Evolutionary conservation across 2,113 vertebrate genomes (phyloP).

Genomic region (Grallaria varia): DNA sequence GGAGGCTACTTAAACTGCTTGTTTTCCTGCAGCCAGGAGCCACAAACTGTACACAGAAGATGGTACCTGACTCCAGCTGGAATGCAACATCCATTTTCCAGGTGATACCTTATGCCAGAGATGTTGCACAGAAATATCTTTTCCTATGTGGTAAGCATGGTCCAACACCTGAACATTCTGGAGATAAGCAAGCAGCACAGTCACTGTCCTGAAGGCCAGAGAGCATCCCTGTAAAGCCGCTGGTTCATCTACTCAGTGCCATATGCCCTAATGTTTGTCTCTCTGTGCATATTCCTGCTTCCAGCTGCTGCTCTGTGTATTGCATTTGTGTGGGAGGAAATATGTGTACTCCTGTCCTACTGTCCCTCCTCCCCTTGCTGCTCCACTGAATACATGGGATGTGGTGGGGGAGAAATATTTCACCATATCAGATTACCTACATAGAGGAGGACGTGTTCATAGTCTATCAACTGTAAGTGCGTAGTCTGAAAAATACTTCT

Average conservation of each 20-base stretch:
- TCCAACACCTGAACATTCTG: neutral
- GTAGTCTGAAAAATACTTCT: neutral
- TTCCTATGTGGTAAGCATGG: neutral
- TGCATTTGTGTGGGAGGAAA: neutral
- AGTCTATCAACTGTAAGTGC: neutral
- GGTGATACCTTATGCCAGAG: neutral
- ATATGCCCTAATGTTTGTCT: no score
- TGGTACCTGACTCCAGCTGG: neutral
- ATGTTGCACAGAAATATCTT: neutral
- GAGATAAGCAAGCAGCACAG: neutral
- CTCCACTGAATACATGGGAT: neutral
- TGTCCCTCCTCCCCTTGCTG: neutral
- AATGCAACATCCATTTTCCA: neutral
- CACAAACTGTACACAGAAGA: neutral
- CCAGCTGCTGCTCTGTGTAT: neutral
- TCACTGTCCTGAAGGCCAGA: accelerated
- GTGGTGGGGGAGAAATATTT: neutral
- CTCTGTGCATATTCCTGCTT: neutral
- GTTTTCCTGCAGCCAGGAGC: neutral
- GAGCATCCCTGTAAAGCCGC: neutral
- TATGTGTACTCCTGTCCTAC: neutral
- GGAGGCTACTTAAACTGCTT: neutral
- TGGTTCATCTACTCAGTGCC: neutral
- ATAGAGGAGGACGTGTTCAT: neutral
- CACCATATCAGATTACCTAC: neutral